Evolutionary conservation across 53 echinoderm and acorn worm genomes (phyloP).

Genomic region (Zoroaster sp.): DNA sequence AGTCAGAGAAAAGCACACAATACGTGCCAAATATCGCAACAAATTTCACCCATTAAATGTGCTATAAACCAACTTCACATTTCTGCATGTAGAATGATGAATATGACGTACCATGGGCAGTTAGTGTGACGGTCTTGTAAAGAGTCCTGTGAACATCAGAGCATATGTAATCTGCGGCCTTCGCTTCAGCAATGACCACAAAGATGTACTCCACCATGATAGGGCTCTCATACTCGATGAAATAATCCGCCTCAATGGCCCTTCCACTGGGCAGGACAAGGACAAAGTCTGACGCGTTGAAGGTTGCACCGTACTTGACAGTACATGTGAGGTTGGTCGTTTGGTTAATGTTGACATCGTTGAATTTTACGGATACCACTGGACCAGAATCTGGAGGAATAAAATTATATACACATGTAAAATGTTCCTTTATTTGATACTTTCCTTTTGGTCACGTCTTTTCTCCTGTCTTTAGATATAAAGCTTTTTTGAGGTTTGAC

Average conservation of each 20-base stretch:
- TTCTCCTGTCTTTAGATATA: no score
- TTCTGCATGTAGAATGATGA: no score
- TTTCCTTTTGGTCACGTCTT: no score
- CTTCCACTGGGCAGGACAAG: background rate
- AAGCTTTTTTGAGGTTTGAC: no score
- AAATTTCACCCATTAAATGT: no score
- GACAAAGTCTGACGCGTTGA: background rate
- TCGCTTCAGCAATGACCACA: background rate
- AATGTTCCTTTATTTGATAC: no score
- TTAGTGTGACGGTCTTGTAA: background rate
- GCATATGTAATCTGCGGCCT: background rate
- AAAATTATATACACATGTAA: no score
- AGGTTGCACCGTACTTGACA: background rate
- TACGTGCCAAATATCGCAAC: no score
- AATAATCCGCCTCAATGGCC: background rate
- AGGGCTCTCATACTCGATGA: background rate
- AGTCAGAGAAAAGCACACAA: no score
- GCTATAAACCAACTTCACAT: no score
- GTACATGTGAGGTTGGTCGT: conserved; percentile 11
- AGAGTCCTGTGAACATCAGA: background rate
- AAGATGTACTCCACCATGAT: conserved; percentile 7
- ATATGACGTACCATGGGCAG: background rate
- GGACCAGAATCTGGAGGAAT: background rate
- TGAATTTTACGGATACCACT: background rate
- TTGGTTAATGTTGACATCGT: conserved; percentile 14